Evolutionary conservation across 2,797 vertebrate genomes (phyloP).

Genomic region (Microctenopoma steveboyesi): DNA sequence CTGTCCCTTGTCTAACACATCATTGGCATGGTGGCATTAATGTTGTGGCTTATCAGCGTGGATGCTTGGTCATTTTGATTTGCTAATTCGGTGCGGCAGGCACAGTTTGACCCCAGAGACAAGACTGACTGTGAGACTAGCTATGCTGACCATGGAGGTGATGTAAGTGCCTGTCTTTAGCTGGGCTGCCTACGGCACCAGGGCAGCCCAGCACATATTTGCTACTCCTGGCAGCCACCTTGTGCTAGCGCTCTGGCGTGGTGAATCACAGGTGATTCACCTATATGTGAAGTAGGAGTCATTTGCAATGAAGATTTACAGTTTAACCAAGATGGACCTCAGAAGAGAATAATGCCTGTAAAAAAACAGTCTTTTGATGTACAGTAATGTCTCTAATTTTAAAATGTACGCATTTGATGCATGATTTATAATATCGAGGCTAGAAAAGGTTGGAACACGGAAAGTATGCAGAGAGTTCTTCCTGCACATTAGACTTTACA

Average conservation of each 20-base stretch:
- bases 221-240: constrained; percentile 59
- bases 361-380: background rate
- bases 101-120: constrained; percentile 33
- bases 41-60: no score
- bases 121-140: constrained; percentile 43
- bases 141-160: constrained; percentile 64
- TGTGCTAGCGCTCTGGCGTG: constrained; percentile 35
- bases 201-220: constrained; percentile 71
- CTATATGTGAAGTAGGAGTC: background rate
- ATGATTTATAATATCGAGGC: background rate
- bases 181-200: constrained; percentile 51
- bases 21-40: no score
- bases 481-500: constrained; percentile 31
- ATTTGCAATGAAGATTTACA: background rate
- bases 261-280: constrained; percentile 38
- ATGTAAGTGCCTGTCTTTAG: constrained; percentile 77
- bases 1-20: no score
- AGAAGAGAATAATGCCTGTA: no score
- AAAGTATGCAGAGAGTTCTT: constrained; percentile 1
- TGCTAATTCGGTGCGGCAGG: constrained; percentile 34
- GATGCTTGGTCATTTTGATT: constrained; percentile 24
- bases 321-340: background rate
- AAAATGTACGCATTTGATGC: background rate
- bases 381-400: background rate
- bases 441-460: constrained; percentile 7